A percentile compares a stretch with the other conserved stretches of the same genome.
Conservation (phyloP, 2,113 vertebrate genomes). For the Lepus americanus region DNA sequence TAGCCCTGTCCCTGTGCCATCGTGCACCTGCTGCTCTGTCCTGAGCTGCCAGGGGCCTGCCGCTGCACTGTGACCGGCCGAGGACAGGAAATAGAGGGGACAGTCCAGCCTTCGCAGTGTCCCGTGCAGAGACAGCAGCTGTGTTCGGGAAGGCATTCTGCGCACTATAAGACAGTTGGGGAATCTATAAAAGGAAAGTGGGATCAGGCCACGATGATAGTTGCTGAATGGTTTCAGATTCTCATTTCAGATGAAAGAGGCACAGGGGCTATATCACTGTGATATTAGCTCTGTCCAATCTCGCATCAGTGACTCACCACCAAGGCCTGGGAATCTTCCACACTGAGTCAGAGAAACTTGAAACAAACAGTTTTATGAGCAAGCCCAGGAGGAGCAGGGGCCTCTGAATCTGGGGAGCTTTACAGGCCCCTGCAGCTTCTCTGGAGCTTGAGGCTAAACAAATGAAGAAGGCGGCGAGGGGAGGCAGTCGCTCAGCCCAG, state of each 20-base stretch:
- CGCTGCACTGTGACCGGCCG: background rate
- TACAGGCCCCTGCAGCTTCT: background rate
- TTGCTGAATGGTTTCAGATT: conserved; percentile 35
- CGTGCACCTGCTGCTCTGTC: accelerated
- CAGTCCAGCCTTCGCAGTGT: background rate
- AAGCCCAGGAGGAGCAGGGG: accelerated
- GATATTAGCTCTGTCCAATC: background rate
- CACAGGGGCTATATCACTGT: background rate
- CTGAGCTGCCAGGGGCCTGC: background rate
- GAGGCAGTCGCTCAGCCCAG: too few relatives aligned
- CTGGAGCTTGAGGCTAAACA: background rate
- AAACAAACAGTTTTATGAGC: background rate
- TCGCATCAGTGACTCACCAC: background rate
- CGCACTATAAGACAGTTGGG: background rate
- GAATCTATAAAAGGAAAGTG: background rate
- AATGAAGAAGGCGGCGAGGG: background rate
- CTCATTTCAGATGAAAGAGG: background rate
- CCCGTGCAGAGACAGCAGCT: background rate
- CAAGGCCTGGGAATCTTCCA: background rate
- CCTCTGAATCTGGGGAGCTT: background rate
- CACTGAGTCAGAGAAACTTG: background rate
- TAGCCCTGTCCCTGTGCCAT: background rate
- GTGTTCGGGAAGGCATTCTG: background rate
- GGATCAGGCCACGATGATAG: background rate
- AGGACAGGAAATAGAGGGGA: background rate